These are phyloP conservation scores for Calephelis nemesis DNA, from an alignment of 1,140 invertebrate species.

Conservation along the genomic window DNA sequence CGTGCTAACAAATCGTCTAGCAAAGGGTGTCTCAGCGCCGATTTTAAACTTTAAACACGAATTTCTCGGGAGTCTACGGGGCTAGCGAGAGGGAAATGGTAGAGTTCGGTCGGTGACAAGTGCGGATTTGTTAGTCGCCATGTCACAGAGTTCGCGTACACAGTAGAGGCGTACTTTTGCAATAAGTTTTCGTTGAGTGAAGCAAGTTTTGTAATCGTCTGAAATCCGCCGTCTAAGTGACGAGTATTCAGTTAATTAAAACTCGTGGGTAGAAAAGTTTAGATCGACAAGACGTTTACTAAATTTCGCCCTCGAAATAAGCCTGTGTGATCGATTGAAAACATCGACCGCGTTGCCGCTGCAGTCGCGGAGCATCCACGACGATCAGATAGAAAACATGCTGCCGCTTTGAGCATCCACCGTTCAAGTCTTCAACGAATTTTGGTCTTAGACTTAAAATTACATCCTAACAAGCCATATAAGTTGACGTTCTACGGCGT, in stretches of 20 bases:
- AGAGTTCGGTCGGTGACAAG: too few relatives aligned
- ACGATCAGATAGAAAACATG: constrained; percentile 10
- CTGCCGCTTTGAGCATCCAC: constrained; percentile 6
- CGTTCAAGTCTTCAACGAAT: constrained; percentile 19
- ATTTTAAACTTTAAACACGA: too few relatives aligned
- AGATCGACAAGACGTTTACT: constrained; percentile 25
- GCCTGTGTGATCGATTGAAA: constrained; percentile 26
- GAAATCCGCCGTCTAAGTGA: constrained; percentile 20
- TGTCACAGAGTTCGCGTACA: too few relatives aligned
- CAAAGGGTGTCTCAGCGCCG: too few relatives aligned
- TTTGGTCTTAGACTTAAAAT: constrained; percentile 17
- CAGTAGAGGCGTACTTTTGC: constrained; percentile 5
- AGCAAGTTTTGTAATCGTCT: constrained; percentile 1
- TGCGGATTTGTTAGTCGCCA: too few relatives aligned
- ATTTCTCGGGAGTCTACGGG: too few relatives aligned
- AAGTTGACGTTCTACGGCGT: constrained; percentile 24
- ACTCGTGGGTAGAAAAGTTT: constrained; percentile 20
- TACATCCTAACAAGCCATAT: constrained; percentile 27
- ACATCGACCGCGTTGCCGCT: constrained; percentile 19
- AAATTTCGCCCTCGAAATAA: constrained; percentile 20
- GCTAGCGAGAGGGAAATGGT: too few relatives aligned
- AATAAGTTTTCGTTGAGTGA: constrained; percentile 5
- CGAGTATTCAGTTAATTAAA: constrained; percentile 22
- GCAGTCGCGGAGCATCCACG: neutral
- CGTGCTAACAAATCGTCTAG: too few relatives aligned